phyloP scores from a whole-genome alignment of 1,140 invertebrate species.

The Monomorium pharaonis region DNA sequence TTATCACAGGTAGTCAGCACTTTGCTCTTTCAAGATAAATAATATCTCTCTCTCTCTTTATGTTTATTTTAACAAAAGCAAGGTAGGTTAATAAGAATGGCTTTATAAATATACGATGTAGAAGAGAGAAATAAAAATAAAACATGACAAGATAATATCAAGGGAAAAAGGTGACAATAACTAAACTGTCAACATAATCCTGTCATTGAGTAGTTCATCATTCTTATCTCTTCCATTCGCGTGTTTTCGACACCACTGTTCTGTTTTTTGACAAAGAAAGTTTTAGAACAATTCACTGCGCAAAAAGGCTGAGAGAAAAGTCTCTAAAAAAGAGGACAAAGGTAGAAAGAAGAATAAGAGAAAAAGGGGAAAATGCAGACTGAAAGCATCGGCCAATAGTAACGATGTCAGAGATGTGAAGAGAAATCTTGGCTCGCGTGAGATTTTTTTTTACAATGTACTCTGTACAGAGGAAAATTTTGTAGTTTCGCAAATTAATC shows the following conservation, averaged over 20 bases:
- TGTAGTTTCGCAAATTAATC: neutral
- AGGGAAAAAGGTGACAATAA: neutral
- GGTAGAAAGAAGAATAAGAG: neutral
- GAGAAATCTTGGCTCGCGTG: slow-evolving; percentile 3
- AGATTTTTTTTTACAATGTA: neutral
- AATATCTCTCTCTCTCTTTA: neutral
- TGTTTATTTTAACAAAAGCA: slow-evolving; percentile 6
- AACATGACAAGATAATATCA: neutral
- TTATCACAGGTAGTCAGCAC: neutral
- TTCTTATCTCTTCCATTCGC: slow-evolving; percentile 25
- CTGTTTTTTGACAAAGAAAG: neutral
- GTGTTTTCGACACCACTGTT: slow-evolving; percentile 10
- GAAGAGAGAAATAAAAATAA: neutral
- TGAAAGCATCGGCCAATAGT: neutral
- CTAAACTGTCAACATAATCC: neutral
- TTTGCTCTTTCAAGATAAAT: neutral
- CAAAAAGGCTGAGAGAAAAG: slow-evolving; percentile 22
- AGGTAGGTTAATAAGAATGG: neutral
- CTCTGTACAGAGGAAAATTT: neutral
- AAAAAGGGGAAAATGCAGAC: slow-evolving; percentile 4
- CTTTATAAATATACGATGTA: neutral
- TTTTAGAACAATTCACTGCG: slow-evolving; percentile 41
- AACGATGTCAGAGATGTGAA: slow-evolving; percentile 19
- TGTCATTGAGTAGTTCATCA: slow-evolving; percentile 28
- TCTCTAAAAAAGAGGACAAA: slow-evolving; percentile 15